Conservation (phyloP, 2,113 vertebrate genomes). For the Jacana jacana region DNA sequence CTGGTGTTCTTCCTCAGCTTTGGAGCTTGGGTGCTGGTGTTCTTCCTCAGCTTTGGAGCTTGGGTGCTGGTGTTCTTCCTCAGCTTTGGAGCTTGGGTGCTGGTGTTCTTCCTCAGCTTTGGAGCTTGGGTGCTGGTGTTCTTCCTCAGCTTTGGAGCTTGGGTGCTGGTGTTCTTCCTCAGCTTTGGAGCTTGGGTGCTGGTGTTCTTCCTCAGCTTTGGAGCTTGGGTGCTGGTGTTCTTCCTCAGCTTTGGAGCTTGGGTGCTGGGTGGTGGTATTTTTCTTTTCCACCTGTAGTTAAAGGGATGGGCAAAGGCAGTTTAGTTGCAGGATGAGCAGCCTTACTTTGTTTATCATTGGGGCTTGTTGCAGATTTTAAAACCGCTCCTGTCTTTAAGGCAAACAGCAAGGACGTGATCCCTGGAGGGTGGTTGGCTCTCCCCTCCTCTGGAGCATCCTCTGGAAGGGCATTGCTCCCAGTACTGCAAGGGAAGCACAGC, state of each 20-base stretch:
- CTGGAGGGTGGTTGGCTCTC: neutral
- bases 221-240: neutral
- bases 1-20: neutral
- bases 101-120: neutral
- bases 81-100: neutral
- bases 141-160: neutral
- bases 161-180: neutral
- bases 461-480: neutral
- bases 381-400: neutral
- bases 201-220: neutral
- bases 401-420: neutral
- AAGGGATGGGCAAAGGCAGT: neutral
- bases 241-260: neutral
- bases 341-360: neutral
- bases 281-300: neutral
- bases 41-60: neutral
- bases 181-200: neutral
- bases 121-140: neutral
- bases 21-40: neutral
- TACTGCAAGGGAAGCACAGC: neutral
- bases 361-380: neutral
- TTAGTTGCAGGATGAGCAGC: neutral
- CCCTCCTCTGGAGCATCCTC: neutral
- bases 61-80: neutral
- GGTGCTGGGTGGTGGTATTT: no score